A percentile compares a stretch with the other conserved stretches of the same genome.
Evolutionary conservation across 2,888 invertebrate species (phyloP).

Genomic region (Calliphora vomitoria): DNA sequence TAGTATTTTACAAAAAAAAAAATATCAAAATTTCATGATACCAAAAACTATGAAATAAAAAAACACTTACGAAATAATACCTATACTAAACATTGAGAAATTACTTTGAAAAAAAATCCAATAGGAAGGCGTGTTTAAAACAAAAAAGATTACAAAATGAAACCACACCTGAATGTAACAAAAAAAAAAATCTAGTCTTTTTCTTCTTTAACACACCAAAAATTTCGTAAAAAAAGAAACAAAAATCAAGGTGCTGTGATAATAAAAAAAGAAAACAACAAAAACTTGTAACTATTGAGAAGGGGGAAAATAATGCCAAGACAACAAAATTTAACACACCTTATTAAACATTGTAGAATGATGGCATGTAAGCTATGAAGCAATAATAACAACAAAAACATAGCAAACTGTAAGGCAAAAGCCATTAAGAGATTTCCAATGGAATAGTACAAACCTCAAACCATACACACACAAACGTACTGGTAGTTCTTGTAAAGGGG

Average conservation of each 20-base stretch:
- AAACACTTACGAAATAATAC: background rate
- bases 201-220: background rate
- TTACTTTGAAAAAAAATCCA: background rate
- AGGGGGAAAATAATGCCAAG: constrained; percentile 23
- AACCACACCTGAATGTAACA: constrained; percentile 69
- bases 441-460: constrained; percentile 37
- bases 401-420: constrained; percentile 48
- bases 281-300: background rate
- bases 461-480: background rate
- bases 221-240: constrained; percentile 14
- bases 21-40: constrained; percentile 1
- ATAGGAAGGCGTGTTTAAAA: constrained; percentile 70
- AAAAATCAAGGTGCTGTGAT: constrained; percentile 33
- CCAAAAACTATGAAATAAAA: background rate
- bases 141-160: constrained; percentile 68
- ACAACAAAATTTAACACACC: constrained; percentile 62
- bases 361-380: constrained; percentile 39
- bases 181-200: background rate
- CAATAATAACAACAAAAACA: constrained; percentile 10
- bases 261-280: constrained; percentile 23
- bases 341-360: constrained; percentile 42
- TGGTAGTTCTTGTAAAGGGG: background rate
- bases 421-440: constrained; percentile 73
- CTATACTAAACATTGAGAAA: background rate
- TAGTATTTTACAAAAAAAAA: constrained; percentile 12